phyloP scores from a whole-genome alignment of 1,140 invertebrate genomes.

The Drosophila yakuba region DNA sequence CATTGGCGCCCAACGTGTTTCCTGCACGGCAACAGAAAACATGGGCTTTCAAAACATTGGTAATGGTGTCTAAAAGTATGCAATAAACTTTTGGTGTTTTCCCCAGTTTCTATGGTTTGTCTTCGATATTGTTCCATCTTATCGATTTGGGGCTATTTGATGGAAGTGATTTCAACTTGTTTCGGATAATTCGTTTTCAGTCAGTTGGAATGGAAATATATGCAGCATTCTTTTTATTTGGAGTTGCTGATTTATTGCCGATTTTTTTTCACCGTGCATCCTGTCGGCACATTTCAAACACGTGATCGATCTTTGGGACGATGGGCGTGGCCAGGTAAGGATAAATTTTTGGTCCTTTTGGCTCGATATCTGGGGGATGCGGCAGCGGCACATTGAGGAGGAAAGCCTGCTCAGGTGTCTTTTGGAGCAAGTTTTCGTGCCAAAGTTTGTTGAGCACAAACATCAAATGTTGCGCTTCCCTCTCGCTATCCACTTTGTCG shows the following conservation, averaged over 20 bases:
- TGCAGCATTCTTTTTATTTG: too few species aligned
- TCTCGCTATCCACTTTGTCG: neutral
- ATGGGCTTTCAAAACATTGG: neutral
- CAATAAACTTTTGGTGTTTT: neutral
- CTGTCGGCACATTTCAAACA: constrained; percentile 63
- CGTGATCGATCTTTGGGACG: constrained; percentile 71
- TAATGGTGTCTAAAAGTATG: neutral
- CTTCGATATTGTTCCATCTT: too few species aligned
- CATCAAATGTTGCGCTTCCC: constrained; percentile 71
- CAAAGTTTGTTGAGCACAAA: constrained; percentile 78
- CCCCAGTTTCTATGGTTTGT: too few species aligned
- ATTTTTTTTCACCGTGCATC: constrained; percentile 16
- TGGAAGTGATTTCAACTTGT: neutral
- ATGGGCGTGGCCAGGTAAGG: constrained; percentile 3
- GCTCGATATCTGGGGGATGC: neutral
- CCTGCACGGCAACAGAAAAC: constrained; percentile 16
- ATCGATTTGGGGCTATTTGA: too few species aligned
- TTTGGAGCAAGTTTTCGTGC: constrained; percentile 74
- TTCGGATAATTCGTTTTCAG: too few species aligned
- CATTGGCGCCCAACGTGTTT: constrained; percentile 9
- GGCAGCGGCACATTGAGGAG: neutral
- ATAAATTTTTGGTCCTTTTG: constrained; percentile 13
- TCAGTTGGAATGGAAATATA: too few species aligned
- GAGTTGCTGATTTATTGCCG: neutral
- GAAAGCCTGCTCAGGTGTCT: constrained; percentile 70